Percentiles rank a stretch among this genome's conserved stretches.
These are phyloP conservation scores for Temnothorax longispinosus DNA, from an alignment of 1,140 invertebrate genomes.

Conservation along the genomic window DNA sequence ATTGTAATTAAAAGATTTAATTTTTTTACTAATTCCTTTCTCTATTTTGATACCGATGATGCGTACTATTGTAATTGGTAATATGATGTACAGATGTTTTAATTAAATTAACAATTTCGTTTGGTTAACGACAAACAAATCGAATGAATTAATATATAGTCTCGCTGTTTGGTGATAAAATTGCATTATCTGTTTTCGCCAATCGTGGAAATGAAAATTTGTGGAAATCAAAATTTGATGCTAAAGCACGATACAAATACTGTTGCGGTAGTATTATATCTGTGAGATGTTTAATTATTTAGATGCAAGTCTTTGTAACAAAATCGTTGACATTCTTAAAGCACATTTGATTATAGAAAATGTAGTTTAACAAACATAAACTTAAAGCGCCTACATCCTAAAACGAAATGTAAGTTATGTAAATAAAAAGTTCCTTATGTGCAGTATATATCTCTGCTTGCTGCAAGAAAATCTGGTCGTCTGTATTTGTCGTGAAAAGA, in stretches of 20 bases:
- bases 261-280: background rate
- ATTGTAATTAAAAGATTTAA: background rate
- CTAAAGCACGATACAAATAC: background rate
- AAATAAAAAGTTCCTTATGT: background rate
- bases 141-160: background rate
- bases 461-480: background rate
- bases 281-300: background rate
- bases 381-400: background rate
- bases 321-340: background rate
- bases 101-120: background rate
- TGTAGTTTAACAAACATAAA: slow-evolving; percentile 5
- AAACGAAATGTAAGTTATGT: background rate
- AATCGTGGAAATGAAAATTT: background rate
- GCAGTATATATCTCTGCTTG: background rate
- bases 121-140: background rate
- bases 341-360: background rate
- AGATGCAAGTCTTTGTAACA: background rate
- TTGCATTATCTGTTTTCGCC: background rate
- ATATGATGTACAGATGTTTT: background rate
- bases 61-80: background rate
- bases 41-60: background rate
- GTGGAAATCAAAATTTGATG: background rate
- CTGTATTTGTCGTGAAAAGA: background rate
- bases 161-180: background rate
- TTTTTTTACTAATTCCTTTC: background rate